Conservation (phyloP, 2,113 vertebrate genomes). For the Uria lomvia region DNA sequence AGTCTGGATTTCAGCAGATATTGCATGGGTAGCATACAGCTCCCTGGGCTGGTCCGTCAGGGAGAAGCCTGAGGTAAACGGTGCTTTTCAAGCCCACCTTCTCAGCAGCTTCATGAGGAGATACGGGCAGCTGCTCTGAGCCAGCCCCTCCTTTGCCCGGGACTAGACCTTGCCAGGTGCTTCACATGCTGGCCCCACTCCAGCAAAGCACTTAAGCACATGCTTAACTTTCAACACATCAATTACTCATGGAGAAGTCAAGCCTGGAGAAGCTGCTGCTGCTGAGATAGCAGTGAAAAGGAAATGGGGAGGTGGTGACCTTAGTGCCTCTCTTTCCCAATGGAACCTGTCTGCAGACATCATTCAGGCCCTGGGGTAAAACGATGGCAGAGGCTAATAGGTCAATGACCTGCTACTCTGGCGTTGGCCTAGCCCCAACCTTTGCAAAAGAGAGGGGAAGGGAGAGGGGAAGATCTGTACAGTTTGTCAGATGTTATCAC, state of each 20-base stretch:
- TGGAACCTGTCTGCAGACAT: slow-evolving; percentile 27
- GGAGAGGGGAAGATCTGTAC: neutral
- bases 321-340: slow-evolving; percentile 34
- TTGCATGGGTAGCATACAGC: neutral
- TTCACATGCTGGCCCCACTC: slow-evolving; percentile 8
- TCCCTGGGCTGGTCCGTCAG: neutral
- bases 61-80: neutral
- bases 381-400: neutral
- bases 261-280: slow-evolving; percentile 28
- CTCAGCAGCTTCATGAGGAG: neutral
- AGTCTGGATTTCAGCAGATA: neutral
- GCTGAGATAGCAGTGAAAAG: slow-evolving; percentile 24
- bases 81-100: neutral
- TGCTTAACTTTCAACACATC: slow-evolving; percentile 60
- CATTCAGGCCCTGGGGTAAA: slow-evolving; percentile 14
- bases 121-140: neutral
- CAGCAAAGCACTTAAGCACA: slow-evolving; percentile 53
- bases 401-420: slow-evolving; percentile 34
- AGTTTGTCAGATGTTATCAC: slow-evolving; percentile 57
- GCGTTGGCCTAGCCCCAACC: neutral
- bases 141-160: neutral
- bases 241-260: slow-evolving; percentile 43
- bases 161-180: slow-evolving; percentile 16
- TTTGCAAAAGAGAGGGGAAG: slow-evolving; percentile 13
- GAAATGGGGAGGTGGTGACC: slow-evolving; percentile 56